Base-by-base conservation (phyloP, 2,113 vertebrate genomes). In the Sclerurus mexicanus region DNA sequence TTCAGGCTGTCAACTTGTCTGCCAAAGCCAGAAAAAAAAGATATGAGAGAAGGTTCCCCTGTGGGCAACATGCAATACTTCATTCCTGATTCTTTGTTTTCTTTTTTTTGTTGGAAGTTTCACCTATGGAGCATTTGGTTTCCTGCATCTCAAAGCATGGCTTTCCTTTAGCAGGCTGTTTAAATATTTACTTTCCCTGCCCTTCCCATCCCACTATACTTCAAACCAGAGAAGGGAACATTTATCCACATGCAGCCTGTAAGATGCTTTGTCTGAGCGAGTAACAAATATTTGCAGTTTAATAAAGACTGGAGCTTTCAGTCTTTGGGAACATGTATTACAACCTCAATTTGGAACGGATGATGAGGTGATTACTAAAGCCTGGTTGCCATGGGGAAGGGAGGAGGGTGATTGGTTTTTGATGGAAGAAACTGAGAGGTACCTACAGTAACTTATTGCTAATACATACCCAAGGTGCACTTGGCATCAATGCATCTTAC, bases 341-440 rank as follows among this genome's bases (percentile, higher is more conserved):
- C 71, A 78, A 71, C 66, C 53, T 94, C 93, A 82, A 3, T 93
- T 85, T 89, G 89, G 89, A 96, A 91, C 75, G 75, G 92, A 85
- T 90, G 83, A 94, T 90, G 95, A 94, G 88, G 88, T 92, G 95
- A 87, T 94, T 90, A 92, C 90, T 90, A 68, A 93, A 87, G 67
- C 80, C 80, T 79, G 66, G 93, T 96, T 96, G 96, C 94, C 90
- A 95, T 92, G 90, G 96, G 90, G 77, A 96, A 85, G 44, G 62
- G 90, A 96, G 88, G 68, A 92, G 86, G 77, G 83, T 76, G 93
- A 95, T 96, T 96, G 80, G 90, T 93, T 96, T 92, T 93, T 96
- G 90, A 95, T 82, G 91, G 95, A 95, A 92, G 89, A 85, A 95
- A 47, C 79, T 4, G 27, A 78, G 86, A 94, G 86, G 66, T 69